These are phyloP conservation scores for Ptiloglossa arizonensis DNA, from an alignment of 1,140 invertebrate genomes.

Conservation along the genomic window DNA sequence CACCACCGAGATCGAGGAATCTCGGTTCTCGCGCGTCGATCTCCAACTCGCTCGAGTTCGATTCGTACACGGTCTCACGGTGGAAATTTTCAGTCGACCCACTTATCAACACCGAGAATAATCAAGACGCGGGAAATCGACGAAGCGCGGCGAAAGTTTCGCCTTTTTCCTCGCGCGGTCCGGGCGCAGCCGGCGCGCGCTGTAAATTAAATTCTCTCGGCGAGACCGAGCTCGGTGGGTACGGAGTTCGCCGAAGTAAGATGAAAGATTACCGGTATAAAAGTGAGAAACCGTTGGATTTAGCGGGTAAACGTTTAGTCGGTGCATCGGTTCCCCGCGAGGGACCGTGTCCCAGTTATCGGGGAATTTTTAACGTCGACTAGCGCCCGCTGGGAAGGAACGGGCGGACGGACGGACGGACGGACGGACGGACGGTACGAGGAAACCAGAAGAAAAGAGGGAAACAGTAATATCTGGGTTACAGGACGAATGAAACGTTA, in stretches of 20 bases:
- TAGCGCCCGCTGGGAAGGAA: background rate
- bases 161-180: background rate
- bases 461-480: constrained; percentile 46
- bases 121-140: constrained; percentile 51
- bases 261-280: background rate
- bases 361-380: background rate
- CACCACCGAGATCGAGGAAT: no score
- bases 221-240: background rate
- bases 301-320: background rate
- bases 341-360: background rate
- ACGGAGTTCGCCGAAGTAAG: background rate
- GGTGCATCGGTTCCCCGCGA: background rate
- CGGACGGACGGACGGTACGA: background rate
- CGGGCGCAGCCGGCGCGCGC: background rate
- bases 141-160: constrained; percentile 3
- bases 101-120: constrained; percentile 45
- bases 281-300: background rate
- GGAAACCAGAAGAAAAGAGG: background rate
- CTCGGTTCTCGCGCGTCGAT: no score
- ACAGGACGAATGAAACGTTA: constrained; percentile 33
- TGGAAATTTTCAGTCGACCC: constrained; percentile 49
- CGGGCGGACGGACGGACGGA: no score
- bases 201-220: constrained; percentile 41
- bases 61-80: constrained; percentile 1
- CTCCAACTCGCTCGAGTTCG: no score